Percentiles rank a stretch among this genome's conserved stretches.
phyloP scores from a whole-genome alignment of 2,888 invertebrate species.

The Camptogramma bilineatum region DNA sequence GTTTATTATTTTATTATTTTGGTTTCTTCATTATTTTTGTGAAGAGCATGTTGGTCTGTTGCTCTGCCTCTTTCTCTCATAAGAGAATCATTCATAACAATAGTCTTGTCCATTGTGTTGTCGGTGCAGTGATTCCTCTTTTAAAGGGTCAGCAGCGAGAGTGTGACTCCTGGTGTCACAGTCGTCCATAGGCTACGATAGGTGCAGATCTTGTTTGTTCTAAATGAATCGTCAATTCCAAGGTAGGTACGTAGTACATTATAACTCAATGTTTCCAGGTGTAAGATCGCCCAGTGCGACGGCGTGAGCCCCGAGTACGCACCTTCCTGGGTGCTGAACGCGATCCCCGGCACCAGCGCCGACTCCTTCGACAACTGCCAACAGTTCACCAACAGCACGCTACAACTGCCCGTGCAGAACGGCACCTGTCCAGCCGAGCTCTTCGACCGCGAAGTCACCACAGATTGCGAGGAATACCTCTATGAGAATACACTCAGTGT shows the following conservation, averaged over 20 bases:
- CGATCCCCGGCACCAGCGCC: constrained; percentile 59
- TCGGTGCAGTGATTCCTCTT: no score
- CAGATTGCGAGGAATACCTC: constrained; percentile 62
- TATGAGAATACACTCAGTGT: constrained; percentile 71
- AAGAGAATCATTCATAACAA: no score
- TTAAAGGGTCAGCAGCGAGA: no score
- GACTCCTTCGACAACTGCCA: constrained; percentile 65
- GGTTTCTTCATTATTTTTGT: no score
- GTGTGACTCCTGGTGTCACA: no score
- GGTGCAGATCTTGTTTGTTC: background rate
- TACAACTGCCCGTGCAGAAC: constrained; percentile 16
- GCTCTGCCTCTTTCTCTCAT: no score
- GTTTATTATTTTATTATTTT: no score
- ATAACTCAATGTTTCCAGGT: no score
- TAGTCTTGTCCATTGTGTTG: no score
- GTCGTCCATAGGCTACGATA: no score
- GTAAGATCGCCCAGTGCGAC: constrained; percentile 70
- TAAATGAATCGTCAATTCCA: background rate
- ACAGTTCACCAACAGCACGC: constrained; percentile 57
- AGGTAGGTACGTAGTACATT: no score
- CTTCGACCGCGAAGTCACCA: constrained; percentile 58
- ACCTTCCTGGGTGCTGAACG: constrained; percentile 66
- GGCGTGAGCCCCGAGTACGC: constrained; percentile 57
- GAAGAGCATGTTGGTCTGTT: no score
- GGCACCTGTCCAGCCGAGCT: constrained; percentile 64